Evolutionary conservation across 2,113 vertebrate genomes (phyloP), one percentile per base, ranked within the genome.

Genomic region (Otocyon megalotis): DNA sequence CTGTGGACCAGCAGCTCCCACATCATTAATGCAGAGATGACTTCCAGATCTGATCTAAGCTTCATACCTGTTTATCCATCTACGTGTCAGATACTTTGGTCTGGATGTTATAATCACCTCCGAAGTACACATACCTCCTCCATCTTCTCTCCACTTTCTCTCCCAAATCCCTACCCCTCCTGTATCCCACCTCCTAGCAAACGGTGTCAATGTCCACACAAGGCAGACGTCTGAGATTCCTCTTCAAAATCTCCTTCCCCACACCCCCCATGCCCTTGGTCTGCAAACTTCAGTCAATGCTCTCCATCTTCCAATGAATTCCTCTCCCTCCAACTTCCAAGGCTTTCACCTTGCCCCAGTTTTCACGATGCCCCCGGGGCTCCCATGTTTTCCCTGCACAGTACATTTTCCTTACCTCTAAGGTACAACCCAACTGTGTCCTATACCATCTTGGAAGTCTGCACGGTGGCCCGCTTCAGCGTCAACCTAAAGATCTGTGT

Each of bases 241-340:
- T 17, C 30, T 32, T 89, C 71, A 72, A 20, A 35, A 30, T 10
- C 50, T 43, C 58, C 26, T 77, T 50, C n/a, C 19, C 67, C 15
- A 48, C 7, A 17, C 1, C 1, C 35, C 15, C 12, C 15, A 12
- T 4, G 8, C 14, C 19, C 50, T 22, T 1, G 9, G n/a, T 26
- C 48, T 72, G n/a, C 14, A 24, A 24, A n/a, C 54, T 62, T 17
- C 1, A 5, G 28, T 79, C 30, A 69, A 16, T 50, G 37, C 32
- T 26, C 15, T 37, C 54, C 63, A 20, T 37, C 62, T 77, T 2
- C 60, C 56, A 53, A 6, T 10, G 22, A 35, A 30, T 16, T 8
- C 69, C 20, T 77, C 19, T 84, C 20, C 17, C n/a, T 71, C 30
- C 7, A 50, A 9, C 9, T n/a, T 12, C 60, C 5, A 26, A 10